Evolutionary conservation across 2,888 invertebrate genomes (phyloP).

Genomic region (Coenonympha glycerion): DNA sequence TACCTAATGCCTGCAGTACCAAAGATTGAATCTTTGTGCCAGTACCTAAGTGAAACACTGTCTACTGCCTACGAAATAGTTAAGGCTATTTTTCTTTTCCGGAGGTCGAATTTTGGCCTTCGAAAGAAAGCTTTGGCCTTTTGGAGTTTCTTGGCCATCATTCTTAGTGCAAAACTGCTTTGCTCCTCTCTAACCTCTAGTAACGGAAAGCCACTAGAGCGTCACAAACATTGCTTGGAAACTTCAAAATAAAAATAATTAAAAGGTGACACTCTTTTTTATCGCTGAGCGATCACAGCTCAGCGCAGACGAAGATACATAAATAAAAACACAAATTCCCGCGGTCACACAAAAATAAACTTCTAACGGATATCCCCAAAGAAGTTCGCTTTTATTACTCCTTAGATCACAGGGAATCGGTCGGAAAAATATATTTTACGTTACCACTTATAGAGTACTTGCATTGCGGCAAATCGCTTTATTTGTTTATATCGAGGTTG

Average conservation of each 20-base stretch:
- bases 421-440: constrained; percentile 31
- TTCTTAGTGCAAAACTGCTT: no score
- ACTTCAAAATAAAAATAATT: background rate
- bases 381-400: constrained; percentile 32
- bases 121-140: no score
- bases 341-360: constrained; percentile 35
- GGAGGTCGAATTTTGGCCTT: no score
- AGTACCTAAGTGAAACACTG: no score
- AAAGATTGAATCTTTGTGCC: no score
- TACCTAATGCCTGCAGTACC: no score
- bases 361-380: constrained; percentile 35
- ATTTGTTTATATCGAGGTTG: constrained; percentile 15
- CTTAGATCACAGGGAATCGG: constrained; percentile 32
- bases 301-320: constrained; percentile 13
- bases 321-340: constrained; percentile 28
- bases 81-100: no score
- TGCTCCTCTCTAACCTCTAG: no score
- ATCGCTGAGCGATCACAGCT: constrained; percentile 6
- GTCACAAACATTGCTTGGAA: no score
- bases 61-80: no score
- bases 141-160: no score
- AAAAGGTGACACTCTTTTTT: background rate
- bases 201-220: no score
- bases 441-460: constrained; percentile 27
- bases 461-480: constrained; percentile 17